Percentiles rank a stretch among this genome's conserved stretches.
Evolutionary conservation across 92 coral and sea anemone species (phyloP).

Genomic region (Parazoanthus darwini): DNA sequence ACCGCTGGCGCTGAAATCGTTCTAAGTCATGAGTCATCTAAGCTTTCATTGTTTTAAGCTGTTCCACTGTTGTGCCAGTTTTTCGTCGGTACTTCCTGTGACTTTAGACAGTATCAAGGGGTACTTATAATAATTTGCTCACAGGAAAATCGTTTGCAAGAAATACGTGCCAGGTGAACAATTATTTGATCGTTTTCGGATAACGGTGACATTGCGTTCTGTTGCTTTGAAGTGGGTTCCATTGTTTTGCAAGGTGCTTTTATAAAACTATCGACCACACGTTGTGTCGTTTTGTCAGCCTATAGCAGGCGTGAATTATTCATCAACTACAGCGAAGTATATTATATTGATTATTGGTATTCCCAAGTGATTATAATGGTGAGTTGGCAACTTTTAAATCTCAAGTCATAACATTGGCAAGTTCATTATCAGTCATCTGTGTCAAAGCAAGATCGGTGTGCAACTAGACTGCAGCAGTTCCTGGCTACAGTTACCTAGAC

Average conservation of each 20-base stretch:
- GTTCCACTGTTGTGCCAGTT: neutral
- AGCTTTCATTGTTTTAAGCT: neutral
- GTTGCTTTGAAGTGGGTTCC: slow-evolving; percentile 4
- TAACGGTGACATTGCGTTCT: neutral
- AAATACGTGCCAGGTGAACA: slow-evolving; percentile 8
- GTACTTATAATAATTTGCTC: neutral
- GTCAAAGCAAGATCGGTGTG: neutral
- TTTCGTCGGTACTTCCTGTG: neutral
- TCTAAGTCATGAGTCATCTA: neutral
- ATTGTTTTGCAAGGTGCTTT: slow-evolving; percentile 34
- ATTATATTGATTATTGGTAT: slow-evolving; percentile 8
- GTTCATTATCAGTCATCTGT: neutral
- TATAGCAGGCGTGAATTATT: slow-evolving; percentile 11
- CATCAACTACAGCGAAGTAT: slow-evolving; percentile 6
- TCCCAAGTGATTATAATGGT: neutral
- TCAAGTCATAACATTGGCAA: neutral
- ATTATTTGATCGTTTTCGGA: slow-evolving; percentile 30
- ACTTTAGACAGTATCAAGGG: slow-evolving; percentile 1
- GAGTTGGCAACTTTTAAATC: neutral
- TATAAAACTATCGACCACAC: slow-evolving; percentile 8
- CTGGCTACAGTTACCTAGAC: too few relatives aligned
- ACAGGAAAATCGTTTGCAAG: neutral
- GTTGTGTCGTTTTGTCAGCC: neutral
- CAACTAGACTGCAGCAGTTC: too few relatives aligned
- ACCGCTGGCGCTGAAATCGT: neutral